Percentiles rank a stretch among this genome's conserved stretches.
Evolutionary conservation across 2,888 invertebrate genomes (phyloP).

Genomic region (Gari tellinella): DNA sequence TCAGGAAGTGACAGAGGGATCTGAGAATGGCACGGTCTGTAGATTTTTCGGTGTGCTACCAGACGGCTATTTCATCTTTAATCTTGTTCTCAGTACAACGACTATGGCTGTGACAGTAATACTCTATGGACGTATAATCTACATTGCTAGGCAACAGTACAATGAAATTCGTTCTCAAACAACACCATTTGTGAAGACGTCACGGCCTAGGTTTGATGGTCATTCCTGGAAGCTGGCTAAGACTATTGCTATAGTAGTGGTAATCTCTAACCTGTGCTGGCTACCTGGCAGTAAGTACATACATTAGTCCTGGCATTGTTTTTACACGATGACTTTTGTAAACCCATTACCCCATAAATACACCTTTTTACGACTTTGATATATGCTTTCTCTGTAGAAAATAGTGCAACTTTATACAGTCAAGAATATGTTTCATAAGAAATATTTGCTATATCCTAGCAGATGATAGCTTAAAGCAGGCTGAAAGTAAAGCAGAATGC

Average conservation of each 20-base stretch:
- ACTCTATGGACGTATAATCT: conserved; percentile 59
- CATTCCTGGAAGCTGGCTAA: conserved; percentile 53
- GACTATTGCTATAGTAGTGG: conserved; percentile 46
- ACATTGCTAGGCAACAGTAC: conserved; percentile 55
- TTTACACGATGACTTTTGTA: too few relatives aligned
- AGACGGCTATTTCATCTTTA: conserved; percentile 47
- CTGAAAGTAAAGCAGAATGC: too few relatives aligned
- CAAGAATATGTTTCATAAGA: too few relatives aligned
- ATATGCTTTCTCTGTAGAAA: too few relatives aligned
- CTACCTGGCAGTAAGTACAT: conserved; percentile 52
- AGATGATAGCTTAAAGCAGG: too few relatives aligned
- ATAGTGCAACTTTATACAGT: too few relatives aligned
- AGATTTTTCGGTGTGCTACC: conserved; percentile 61
- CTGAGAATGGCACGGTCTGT: conserved; percentile 35
- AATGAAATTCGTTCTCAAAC: conserved; percentile 34
- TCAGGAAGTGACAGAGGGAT: conserved; percentile 14
- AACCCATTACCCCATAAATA: too few relatives aligned
- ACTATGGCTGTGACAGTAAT: conserved; percentile 42
- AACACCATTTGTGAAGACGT: background rate
- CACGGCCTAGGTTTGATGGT: conserved; percentile 15
- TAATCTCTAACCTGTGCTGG: conserved; percentile 55
- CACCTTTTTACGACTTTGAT: too few relatives aligned
- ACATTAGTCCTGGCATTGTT: too few relatives aligned
- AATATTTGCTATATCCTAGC: too few relatives aligned
- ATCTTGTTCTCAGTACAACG: conserved; percentile 39